Percentiles rank a stretch among this genome's conserved stretches.
These are phyloP conservation scores for Chironomus tepperi DNA, from an alignment of 1,140 invertebrate species.

Conservation along the genomic window DNA sequence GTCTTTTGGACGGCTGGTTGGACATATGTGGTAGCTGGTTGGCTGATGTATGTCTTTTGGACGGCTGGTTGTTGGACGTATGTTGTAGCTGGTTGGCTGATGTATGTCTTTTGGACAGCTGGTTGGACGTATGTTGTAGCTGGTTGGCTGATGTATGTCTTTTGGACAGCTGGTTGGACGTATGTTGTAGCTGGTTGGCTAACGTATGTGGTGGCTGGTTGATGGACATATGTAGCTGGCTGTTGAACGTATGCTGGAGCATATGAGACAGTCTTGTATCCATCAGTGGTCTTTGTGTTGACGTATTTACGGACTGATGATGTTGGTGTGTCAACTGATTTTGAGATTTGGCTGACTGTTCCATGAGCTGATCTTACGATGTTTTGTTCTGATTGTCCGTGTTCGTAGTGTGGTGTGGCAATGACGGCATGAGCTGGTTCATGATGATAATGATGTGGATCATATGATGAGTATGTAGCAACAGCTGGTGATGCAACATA, in stretches of 20 bases:
- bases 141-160: slow-evolving; percentile 25
- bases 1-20: slow-evolving; percentile 27
- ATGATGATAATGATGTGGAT: slow-evolving; percentile 28
- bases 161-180: slow-evolving; percentile 25
- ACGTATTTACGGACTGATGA: slow-evolving; percentile 53
- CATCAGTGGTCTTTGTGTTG: slow-evolving; percentile 51
- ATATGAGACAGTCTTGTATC: slow-evolving; percentile 29
- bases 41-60: slow-evolving; percentile 26
- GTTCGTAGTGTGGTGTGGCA: slow-evolving; percentile 41
- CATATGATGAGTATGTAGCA: slow-evolving; percentile 29
- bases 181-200: slow-evolving; percentile 24
- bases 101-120: no score
- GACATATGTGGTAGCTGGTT: slow-evolving; percentile 25
- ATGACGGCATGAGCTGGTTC: slow-evolving; percentile 37
- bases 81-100: no score
- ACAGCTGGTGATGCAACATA: slow-evolving; percentile 31
- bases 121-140: no score
- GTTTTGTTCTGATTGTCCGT: slow-evolving; percentile 47
- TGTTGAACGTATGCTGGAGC: not conserved
- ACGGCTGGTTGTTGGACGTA: slow-evolving; percentile 26
- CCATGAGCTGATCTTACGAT: slow-evolving; percentile 48
- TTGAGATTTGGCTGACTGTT: slow-evolving; percentile 49
- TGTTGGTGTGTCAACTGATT: slow-evolving; percentile 53
- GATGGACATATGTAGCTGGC: slow-evolving; percentile 35
- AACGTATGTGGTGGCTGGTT: slow-evolving; percentile 29